These are phyloP conservation scores for Bimastos eiseni DNA, from an alignment of 2,888 invertebrate species.

Conservation along the genomic window DNA sequence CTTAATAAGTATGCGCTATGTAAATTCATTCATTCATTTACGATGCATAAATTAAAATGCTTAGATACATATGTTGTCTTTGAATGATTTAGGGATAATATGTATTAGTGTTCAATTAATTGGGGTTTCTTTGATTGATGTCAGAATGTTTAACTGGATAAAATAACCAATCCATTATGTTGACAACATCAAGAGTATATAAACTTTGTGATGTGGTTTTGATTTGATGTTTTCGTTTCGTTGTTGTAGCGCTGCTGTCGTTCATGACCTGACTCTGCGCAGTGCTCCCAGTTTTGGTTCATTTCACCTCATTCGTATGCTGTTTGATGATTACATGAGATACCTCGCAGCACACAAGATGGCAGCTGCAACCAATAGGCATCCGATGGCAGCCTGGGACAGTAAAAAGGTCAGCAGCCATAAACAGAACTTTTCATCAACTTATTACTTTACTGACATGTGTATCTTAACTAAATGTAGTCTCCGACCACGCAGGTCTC, in stretches of 20 bases:
- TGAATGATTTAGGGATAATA: not conserved
- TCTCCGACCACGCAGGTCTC: not conserved
- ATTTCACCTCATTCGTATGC: slow-evolving; percentile 62
- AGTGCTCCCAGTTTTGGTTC: slow-evolving; percentile 39
- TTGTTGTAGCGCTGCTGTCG: slow-evolving; percentile 28
- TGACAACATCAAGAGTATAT: not conserved
- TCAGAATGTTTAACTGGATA: not conserved
- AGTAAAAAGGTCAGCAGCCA: slow-evolving; percentile 21
- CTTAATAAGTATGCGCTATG: not conserved
- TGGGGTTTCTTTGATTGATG: not conserved
- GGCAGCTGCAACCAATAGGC: slow-evolving; percentile 9
- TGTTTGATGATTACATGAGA: slow-evolving; percentile 40
- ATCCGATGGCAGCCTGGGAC: slow-evolving; percentile 17
- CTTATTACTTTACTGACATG: not conserved
- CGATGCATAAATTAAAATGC: not conserved
- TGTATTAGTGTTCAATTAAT: not conserved
- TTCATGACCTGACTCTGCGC: slow-evolving; percentile 34
- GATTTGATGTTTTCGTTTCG: slow-evolving; percentile 8
- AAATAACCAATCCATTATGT: not conserved
- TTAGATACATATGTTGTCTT: not conserved
- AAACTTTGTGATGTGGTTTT: not conserved
- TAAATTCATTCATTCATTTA: not conserved
- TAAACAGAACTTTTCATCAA: no score
- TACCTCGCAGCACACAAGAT: slow-evolving; percentile 35
- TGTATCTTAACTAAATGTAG: not conserved